These are phyloP conservation scores for Oryzias woworae DNA, from an alignment of 2,113 vertebrate genomes.

Conservation along the genomic window DNA sequence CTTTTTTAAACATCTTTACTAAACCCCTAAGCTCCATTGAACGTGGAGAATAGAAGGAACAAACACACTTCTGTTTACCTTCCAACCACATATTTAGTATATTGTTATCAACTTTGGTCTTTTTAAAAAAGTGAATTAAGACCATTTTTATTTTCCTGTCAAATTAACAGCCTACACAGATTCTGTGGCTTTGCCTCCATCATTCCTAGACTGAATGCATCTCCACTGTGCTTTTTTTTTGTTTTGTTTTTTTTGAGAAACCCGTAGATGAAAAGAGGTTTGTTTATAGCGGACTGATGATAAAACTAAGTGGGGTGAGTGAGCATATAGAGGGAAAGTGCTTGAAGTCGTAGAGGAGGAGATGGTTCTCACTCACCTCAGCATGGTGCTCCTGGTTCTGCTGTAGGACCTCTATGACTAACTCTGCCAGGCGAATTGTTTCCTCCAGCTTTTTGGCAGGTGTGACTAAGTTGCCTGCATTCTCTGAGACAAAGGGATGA, in stretches of 20 bases:
- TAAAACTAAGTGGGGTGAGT: conserved; percentile 63
- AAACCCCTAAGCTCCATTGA: neutral
- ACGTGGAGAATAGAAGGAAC: neutral
- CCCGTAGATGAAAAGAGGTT: conserved; percentile 62
- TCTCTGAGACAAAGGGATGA: conserved; percentile 97
- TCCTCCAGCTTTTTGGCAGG: conserved; percentile 99
- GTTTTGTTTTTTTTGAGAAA: conserved; percentile 18
- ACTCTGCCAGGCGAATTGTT: conserved; percentile 95
- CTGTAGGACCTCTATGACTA: conserved; percentile 99
- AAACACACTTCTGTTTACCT: neutral
- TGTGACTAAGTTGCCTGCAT: conserved; percentile 98
- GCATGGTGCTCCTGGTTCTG: conserved; percentile 99
- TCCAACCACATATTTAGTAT: neutral
- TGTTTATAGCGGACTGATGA: conserved; percentile 59
- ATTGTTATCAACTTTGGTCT: no score
- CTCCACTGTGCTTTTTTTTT: conserved; percentile 26
- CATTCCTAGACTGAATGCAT: conserved; percentile 44
- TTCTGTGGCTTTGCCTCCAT: conserved; percentile 25
- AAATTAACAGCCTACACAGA: conserved; percentile 44
- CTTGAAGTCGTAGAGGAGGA: conserved; percentile 55
- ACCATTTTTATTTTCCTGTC: conserved; percentile 7
- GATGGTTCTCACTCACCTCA: conserved; percentile 88
- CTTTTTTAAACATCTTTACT: no score
- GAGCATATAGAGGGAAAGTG: conserved; percentile 47
- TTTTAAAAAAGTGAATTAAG: no score